A percentile compares a stretch with the other conserved stretches of the same genome.
Evolutionary conservation across 2,888 invertebrate species (phyloP).

Genomic region (Halictus ligatus): DNA sequence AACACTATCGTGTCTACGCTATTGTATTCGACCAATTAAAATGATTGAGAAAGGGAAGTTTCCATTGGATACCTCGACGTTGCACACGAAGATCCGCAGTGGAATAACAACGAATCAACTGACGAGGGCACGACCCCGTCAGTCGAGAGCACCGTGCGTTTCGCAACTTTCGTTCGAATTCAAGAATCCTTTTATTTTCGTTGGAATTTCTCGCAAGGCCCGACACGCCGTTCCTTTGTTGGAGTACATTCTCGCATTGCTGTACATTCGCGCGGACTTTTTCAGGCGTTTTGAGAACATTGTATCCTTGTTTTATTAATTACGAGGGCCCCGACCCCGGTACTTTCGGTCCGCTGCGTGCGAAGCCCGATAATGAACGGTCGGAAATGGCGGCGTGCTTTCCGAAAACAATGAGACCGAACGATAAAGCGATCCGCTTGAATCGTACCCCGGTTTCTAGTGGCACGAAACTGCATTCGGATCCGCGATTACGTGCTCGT

Average conservation of each 20-base stretch:
- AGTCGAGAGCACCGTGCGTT: neutral
- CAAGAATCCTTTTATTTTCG: neutral
- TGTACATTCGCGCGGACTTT: neutral
- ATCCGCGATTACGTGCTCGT: neutral
- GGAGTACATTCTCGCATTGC: neutral
- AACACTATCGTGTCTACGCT: neutral
- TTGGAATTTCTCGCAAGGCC: neutral
- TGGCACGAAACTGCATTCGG: slow-evolving; percentile 12
- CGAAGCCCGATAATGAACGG: slow-evolving; percentile 23
- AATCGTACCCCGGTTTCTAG: slow-evolving; percentile 11
- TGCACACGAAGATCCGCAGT: neutral
- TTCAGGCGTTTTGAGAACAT: neutral
- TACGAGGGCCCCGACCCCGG: neutral
- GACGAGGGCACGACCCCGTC: neutral
- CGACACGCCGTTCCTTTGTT: neutral
- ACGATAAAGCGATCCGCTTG: slow-evolving; percentile 18
- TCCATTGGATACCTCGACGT: neutral
- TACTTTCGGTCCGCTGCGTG: slow-evolving; percentile 5
- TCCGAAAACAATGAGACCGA: slow-evolving; percentile 15
- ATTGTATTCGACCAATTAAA: neutral
- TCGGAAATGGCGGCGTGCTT: slow-evolving; percentile 4
- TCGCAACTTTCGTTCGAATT: neutral
- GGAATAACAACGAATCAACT: neutral
- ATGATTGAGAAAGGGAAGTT: neutral
- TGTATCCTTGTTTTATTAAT: slow-evolving; percentile 8